Evolutionary conservation across 2,888 invertebrate genomes (phyloP).

Genomic region (Morinoia aosen): DNA sequence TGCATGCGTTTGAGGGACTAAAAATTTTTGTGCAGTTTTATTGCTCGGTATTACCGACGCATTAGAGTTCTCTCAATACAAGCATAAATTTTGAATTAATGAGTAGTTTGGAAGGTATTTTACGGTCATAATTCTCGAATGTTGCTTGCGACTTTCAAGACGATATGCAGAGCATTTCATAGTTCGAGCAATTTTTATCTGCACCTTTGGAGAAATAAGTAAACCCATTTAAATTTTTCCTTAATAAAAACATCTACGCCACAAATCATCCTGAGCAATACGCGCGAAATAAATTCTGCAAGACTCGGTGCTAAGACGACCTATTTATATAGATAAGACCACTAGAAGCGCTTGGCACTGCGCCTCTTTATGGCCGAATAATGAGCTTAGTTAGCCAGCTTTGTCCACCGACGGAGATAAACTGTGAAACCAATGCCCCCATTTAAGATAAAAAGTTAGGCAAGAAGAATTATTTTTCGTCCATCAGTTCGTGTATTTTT

Average conservation of each 20-base stretch:
- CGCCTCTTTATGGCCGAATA: constrained; percentile 7
- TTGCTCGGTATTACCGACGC: too few species aligned
- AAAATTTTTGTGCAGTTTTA: too few species aligned
- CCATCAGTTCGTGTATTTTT: not conserved
- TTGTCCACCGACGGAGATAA: constrained; percentile 40
- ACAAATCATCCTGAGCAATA: not conserved
- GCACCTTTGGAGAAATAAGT: too few species aligned
- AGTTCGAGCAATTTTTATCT: too few species aligned
- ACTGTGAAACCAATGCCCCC: constrained; percentile 1
- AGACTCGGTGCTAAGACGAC: not conserved
- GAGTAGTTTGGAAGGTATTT: too few species aligned
- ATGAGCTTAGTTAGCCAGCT: constrained; percentile 43
- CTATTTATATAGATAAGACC: not conserved
- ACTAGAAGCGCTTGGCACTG: not conserved
- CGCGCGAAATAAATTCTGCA: not conserved
- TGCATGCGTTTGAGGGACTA: too few species aligned
- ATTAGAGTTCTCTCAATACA: too few species aligned
- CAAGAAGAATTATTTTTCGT: not conserved
- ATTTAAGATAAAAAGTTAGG: constrained; percentile 31
- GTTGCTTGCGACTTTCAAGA: too few species aligned
- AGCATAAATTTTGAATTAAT: too few species aligned
- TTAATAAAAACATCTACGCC: not conserved
- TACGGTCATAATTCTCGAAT: too few species aligned
- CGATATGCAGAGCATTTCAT: too few species aligned
- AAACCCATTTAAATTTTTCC: not conserved